Conservation (phyloP, 2,797 vertebrate genomes). For the Graptemys geographica region DNA sequence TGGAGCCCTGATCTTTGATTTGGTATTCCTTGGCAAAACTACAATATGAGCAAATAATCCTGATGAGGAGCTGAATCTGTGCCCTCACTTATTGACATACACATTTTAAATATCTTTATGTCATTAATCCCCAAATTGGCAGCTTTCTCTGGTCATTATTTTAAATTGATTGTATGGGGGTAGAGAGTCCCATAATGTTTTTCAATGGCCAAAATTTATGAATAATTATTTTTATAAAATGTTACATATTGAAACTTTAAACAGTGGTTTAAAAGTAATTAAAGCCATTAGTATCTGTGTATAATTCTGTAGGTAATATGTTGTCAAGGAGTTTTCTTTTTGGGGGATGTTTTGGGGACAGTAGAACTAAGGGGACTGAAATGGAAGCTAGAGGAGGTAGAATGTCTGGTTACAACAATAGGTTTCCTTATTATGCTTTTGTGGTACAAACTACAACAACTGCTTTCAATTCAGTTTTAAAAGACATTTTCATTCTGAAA, state of each 20-base stretch:
- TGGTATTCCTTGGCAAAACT: neutral
- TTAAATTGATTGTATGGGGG: neutral
- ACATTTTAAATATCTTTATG: neutral
- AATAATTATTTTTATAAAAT: conserved; percentile 31
- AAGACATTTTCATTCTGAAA: neutral
- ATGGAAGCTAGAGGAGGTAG: neutral
- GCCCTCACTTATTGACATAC: neutral
- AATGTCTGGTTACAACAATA: neutral
- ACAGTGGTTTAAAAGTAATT: neutral
- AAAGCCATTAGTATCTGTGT: neutral
- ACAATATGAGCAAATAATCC: conserved; percentile 2
- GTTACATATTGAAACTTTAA: neutral
- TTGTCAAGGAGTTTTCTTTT: neutral
- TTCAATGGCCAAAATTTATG: conserved; percentile 1
- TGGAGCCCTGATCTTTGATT: neutral
- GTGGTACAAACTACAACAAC: neutral
- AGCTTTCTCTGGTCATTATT: neutral
- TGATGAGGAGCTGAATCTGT: conserved; percentile 29
- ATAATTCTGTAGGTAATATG: neutral
- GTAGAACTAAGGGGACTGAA: neutral
- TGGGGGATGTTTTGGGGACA: neutral
- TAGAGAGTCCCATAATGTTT: neutral
- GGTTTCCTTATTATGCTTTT: neutral
- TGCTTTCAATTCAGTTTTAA: neutral
- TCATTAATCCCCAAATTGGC: conserved; percentile 24